phyloP scores from a whole-genome alignment of 2,888 invertebrate species.

The Perizoma affinitatum region DNA sequence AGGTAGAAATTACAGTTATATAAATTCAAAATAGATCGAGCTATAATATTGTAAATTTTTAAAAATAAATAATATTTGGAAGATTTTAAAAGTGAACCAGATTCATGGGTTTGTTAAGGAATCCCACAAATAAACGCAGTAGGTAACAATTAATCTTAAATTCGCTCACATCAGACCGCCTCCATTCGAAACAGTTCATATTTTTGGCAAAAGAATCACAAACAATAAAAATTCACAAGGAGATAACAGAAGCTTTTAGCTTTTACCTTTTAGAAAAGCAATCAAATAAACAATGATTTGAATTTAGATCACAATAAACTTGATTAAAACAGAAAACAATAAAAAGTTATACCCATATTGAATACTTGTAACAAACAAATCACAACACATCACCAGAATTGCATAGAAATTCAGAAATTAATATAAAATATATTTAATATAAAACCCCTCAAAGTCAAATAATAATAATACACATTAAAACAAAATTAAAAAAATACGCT shows the following conservation, averaged over 20 bases:
- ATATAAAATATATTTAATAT: constrained; percentile 13
- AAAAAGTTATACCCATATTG: constrained; percentile 24
- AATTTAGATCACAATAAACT: background rate
- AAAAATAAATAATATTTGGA: constrained; percentile 25
- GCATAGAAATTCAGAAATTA: constrained; percentile 20
- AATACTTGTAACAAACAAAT: constrained; percentile 34
- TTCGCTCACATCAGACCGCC: constrained; percentile 27
- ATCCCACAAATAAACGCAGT: constrained; percentile 3
- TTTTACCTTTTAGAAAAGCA: constrained; percentile 8
- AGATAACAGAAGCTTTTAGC: constrained; percentile 14
- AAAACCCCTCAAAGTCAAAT: constrained; percentile 37
- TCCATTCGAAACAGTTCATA: constrained; percentile 11
- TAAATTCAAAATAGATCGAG: constrained; percentile 12
- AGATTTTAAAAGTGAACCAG: constrained; percentile 14
- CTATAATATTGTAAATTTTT: constrained; percentile 16
- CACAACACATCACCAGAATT: constrained; percentile 35
- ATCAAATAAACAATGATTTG: constrained; percentile 8
- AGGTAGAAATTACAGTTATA: constrained; percentile 6
- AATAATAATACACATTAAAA: constrained; percentile 35
- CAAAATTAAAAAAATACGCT: constrained; percentile 42
- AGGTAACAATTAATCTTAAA: constrained; percentile 18
- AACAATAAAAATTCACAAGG: constrained; percentile 21
- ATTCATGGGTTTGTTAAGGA: constrained; percentile 9
- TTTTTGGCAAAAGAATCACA: constrained; percentile 36
- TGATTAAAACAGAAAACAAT: constrained; percentile 15